Evolutionary conservation across 2,888 invertebrate genomes (phyloP).

Genomic region (Aricia artaxerxes): DNA sequence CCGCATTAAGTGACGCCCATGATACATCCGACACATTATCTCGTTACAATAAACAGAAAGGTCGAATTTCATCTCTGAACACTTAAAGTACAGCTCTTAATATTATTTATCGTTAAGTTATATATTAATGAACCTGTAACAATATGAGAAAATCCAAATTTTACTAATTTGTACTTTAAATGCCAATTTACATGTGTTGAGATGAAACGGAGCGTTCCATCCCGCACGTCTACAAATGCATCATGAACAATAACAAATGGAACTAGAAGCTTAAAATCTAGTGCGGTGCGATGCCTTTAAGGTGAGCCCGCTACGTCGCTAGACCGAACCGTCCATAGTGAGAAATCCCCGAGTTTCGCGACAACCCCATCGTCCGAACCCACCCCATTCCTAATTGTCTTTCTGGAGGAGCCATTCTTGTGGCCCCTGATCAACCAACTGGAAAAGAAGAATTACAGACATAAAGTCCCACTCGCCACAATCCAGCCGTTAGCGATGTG

Average conservation of each 20-base stretch:
- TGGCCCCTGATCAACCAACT: constrained; percentile 81
- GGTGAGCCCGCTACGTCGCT: constrained; percentile 74
- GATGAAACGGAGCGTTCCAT: constrained; percentile 71
- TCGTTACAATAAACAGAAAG: constrained; percentile 69
- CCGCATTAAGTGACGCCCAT: constrained; percentile 54
- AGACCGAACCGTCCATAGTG: constrained; percentile 77
- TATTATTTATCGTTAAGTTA: constrained; percentile 74
- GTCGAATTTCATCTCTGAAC: constrained; percentile 75
- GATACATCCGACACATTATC: constrained; percentile 55
- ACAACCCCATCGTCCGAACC: constrained; percentile 75
- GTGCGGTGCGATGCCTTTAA: constrained; percentile 80
- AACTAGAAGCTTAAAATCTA: constrained; percentile 74
- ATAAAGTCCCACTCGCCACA: constrained; percentile 78
- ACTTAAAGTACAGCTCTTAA: constrained; percentile 81
- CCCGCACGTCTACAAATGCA: constrained; percentile 72
- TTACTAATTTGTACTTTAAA: constrained; percentile 81
- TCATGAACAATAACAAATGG: constrained; percentile 62
- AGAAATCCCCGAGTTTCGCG: constrained; percentile 78
- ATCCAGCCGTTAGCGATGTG: constrained; percentile 61
- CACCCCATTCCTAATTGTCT: constrained; percentile 79
- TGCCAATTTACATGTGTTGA: constrained; percentile 77
- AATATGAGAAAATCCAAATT: constrained; percentile 79
- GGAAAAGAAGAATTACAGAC: constrained; percentile 79
- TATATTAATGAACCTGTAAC: constrained; percentile 80
- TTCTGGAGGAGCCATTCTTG: constrained; percentile 81